phyloP scores from a whole-genome alignment of 2,797 vertebrate species.

The Gila robusta region DNA sequence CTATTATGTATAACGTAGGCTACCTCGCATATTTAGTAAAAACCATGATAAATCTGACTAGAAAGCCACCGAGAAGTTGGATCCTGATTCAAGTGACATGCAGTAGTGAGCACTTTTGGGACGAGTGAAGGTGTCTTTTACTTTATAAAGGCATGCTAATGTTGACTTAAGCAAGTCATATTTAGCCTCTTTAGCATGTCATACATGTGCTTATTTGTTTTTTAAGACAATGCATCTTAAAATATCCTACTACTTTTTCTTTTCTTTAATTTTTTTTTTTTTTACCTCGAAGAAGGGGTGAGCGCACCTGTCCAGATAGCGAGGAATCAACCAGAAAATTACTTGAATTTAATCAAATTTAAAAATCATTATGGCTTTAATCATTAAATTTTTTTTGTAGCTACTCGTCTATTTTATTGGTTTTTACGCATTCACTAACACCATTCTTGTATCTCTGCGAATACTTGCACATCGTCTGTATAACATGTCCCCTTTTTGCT shows the following conservation, averaged over 20 bases:
- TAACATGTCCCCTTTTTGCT: too few relatives aligned
- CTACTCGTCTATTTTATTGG: background rate
- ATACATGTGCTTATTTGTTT: too few relatives aligned
- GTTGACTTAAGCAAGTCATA: background rate
- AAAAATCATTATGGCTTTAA: background rate
- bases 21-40: background rate
- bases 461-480: background rate
- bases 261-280: too few relatives aligned
- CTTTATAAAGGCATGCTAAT: constrained; percentile 1
- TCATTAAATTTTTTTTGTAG: too few relatives aligned
- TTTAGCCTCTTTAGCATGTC: background rate
- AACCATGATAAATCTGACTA: background rate
- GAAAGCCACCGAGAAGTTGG: background rate
- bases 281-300: background rate
- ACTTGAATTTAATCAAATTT: background rate
- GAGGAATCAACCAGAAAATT: background rate
- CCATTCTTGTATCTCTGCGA: background rate
- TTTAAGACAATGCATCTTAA: background rate
- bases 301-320: background rate
- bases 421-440: background rate
- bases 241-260: background rate
- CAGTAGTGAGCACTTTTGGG: background rate
- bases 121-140: background rate
- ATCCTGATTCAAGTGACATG: constrained; percentile 4
- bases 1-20: background rate